These are phyloP conservation scores for Eristalis intricaria DNA, from an alignment of 2,888 invertebrate species.

Conservation along the genomic window DNA sequence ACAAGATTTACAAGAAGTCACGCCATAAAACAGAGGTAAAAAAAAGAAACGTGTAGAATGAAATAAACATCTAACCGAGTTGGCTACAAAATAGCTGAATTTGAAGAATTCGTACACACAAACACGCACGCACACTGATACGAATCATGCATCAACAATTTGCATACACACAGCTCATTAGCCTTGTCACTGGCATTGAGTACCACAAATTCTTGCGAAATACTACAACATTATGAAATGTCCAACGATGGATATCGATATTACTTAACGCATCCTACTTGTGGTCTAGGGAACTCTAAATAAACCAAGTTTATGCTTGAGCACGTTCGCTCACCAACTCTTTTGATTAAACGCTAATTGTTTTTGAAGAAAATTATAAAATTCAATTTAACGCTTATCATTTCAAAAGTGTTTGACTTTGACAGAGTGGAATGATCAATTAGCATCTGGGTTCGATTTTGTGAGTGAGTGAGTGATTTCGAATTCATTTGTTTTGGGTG, in stretches of 20 bases:
- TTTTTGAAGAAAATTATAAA: not conserved
- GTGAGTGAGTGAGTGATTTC: not conserved
- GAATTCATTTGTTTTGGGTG: not conserved
- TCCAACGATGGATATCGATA: not conserved
- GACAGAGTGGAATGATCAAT: not conserved
- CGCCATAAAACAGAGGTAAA: not conserved
- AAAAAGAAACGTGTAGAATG: not conserved
- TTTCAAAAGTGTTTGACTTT: not conserved
- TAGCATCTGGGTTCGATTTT: not conserved
- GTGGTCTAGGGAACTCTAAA: not conserved
- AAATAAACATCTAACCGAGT: not conserved
- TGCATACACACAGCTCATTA: conserved; percentile 24
- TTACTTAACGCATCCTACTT: conserved; percentile 18
- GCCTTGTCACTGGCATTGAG: conserved; percentile 10
- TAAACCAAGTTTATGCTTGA: not conserved
- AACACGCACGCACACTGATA: not conserved
- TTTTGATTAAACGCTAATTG: conserved; percentile 9
- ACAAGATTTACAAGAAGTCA: not conserved
- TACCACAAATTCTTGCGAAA: not conserved
- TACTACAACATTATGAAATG: conserved; percentile 5
- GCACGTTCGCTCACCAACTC: conserved; percentile 50
- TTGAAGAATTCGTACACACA: not conserved
- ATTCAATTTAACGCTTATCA: not conserved
- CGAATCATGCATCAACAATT: conserved; percentile 20
- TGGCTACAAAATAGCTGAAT: not conserved